Conservation (phyloP, 1,140 invertebrate species). For the Drosophila teissieri region DNA sequence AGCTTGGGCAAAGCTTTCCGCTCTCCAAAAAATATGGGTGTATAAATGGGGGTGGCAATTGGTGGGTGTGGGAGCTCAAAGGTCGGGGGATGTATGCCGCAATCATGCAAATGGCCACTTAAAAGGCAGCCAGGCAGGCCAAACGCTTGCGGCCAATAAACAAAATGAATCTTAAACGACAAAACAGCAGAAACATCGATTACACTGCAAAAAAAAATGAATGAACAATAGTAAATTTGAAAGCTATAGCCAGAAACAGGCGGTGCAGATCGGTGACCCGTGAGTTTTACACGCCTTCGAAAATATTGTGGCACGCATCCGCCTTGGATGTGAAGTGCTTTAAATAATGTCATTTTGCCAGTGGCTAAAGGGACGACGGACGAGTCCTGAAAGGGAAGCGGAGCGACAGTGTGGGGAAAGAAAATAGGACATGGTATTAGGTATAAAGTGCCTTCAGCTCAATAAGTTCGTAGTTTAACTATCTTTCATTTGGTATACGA, state of each 20-base stretch:
- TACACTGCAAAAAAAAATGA: constrained; percentile 6
- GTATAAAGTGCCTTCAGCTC: not conserved
- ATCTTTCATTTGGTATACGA: too few relatives aligned
- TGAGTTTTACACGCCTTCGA: constrained; percentile 30
- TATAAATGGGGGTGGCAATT: not conserved
- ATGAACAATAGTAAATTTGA: not conserved
- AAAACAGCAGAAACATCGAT: constrained; percentile 16
- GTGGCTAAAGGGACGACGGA: constrained; percentile 6
- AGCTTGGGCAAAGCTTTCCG: constrained; percentile 43
- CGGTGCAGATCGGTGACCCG: constrained; percentile 19
- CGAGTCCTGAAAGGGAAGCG: constrained; percentile 39
- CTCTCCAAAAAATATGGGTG: constrained; percentile 13
- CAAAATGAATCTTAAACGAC: constrained; percentile 64
- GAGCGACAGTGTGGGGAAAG: not conserved
- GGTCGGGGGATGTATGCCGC: constrained; percentile 44
- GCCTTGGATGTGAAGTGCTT: constrained; percentile 64
- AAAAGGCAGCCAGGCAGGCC: constrained; percentile 57
- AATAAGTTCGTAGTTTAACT: too few relatives aligned
- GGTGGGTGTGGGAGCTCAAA: not conserved
- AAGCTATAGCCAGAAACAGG: constrained; percentile 20
- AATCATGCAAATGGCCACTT: constrained; percentile 78
- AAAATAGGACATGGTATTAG: not conserved
- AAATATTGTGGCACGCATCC: constrained; percentile 70
- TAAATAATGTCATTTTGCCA: constrained; percentile 75
- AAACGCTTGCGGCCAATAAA: constrained; percentile 71